Percentiles rank a stretch among this genome's conserved stretches.
These are phyloP conservation scores for Lutraria lutraria DNA, from an alignment of 2,888 invertebrate species.

Conservation along the genomic window DNA sequence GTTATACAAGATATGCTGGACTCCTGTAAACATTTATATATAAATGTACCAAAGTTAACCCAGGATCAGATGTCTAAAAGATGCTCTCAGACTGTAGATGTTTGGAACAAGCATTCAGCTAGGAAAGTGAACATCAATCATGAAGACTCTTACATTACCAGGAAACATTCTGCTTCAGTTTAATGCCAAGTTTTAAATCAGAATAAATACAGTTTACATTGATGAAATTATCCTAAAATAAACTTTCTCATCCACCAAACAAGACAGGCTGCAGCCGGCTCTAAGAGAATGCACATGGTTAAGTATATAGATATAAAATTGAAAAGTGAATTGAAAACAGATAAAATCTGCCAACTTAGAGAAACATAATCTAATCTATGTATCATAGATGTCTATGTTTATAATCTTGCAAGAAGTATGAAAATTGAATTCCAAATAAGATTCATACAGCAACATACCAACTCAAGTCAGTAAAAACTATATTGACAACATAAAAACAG, in stretches of 20 bases:
- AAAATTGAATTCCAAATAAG: constrained; percentile 1
- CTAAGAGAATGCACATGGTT: neutral
- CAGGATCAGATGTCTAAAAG: no score
- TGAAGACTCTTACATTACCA: no score
- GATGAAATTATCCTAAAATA: neutral
- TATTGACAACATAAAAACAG: no score
- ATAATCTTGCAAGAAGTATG: neutral
- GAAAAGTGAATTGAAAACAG: constrained; percentile 19
- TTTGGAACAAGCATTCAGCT: no score
- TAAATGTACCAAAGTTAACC: no score
- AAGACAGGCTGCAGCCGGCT: neutral
- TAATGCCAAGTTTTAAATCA: constrained; percentile 11
- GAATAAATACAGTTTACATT: constrained; percentile 6
- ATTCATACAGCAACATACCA: neutral
- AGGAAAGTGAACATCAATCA: no score
- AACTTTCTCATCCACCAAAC: neutral
- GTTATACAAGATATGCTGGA: neutral
- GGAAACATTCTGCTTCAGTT: neutral
- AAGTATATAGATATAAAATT: neutral
- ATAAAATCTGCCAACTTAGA: constrained; percentile 2
- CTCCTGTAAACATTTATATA: no score
- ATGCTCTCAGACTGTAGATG: no score
- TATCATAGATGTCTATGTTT: neutral
- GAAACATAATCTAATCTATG: constrained; percentile 13
- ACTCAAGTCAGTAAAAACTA: no score